Evolutionary conservation across 64 coral and sea anemone species (phyloP).

Genomic region (Actinia equina): DNA sequence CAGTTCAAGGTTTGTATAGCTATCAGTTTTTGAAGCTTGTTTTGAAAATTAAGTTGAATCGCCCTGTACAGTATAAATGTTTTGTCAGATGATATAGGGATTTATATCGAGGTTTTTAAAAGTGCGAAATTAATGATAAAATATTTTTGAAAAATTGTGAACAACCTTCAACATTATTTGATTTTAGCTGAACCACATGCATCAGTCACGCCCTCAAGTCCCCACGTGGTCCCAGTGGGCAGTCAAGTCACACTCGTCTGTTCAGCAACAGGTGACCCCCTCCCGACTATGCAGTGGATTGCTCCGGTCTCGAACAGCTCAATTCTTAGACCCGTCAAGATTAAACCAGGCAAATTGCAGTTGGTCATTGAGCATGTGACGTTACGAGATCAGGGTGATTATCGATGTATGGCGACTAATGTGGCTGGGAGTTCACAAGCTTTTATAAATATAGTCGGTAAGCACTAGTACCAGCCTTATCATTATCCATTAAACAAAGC

Average conservation of each 20-base stretch:
- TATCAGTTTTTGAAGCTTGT: too few relatives aligned
- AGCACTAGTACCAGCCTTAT: background rate
- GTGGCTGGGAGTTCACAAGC: constrained; percentile 2
- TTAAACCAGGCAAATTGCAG: constrained; percentile 12
- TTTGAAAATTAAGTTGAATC: too few relatives aligned
- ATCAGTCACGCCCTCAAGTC: constrained; percentile 34
- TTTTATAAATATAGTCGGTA: constrained; percentile 39
- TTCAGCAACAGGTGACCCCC: constrained; percentile 18
- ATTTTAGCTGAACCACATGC: constrained; percentile 38
- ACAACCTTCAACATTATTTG: background rate
- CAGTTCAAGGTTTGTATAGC: constrained; percentile 56
- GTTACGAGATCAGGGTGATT: constrained; percentile 26
- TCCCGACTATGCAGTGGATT: constrained; percentile 34
- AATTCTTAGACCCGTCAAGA: background rate
- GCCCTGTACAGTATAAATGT: too few relatives aligned
- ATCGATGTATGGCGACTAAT: constrained; percentile 46
- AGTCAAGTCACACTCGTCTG: constrained; percentile 40
- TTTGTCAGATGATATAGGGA: too few relatives aligned
- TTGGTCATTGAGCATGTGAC: constrained; percentile 33
- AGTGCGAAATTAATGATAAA: too few relatives aligned
- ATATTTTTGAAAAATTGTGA: too few relatives aligned
- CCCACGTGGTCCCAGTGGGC: constrained; percentile 1
- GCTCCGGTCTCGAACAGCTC: background rate
- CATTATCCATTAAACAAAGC: too few relatives aligned
- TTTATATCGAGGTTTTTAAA: too few relatives aligned